Base-by-base conservation (phyloP, 2,888 invertebrate species). In the Drosophila koepferae region DNA sequence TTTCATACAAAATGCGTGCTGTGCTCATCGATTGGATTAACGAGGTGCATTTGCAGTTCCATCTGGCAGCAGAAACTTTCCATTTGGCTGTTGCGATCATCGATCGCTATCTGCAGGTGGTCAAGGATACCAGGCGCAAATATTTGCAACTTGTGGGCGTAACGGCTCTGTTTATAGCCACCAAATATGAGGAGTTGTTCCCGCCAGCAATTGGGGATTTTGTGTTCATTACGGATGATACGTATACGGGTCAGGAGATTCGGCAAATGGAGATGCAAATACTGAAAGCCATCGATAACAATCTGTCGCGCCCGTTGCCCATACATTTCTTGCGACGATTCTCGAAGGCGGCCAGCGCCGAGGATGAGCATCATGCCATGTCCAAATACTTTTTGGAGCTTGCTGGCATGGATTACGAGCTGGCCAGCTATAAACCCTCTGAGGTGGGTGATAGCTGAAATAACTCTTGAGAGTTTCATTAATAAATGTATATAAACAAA, bases 121-220 rank as follows among this genome's bases (percentile, higher is more conserved):
- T 94, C 40, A 94, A 94, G 54, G 94, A 94, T 20, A 95, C 97
- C 38, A 94, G 94, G 61, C 95, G 95, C 77, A 95, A 95, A 77
- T 95, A 95, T 81, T 94, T 99, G 68, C 99, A 99, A 91, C 94
- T 99, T 75, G 97, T 98, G 14, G 99, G 98, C 5, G 96, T 97
- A 1, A 96, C 98, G 0, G 96, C 98, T 0, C 95, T 99, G 94
- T 96, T 98, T 87, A 95, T 99, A 62, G 98, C 99, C 0, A 95
- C 96, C 90, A 99, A 99, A 93, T 99, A 98, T 90, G 99, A 99
- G 93, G 99, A 99, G 94, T 96, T 98, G 89, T 98, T 96, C 89
- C 95, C 97, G 2, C 98, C 99, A 0, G 97, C 97, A 51, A 95
- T 98, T 28, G 94, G 93, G 8, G 99, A 99, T 93, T 98, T 98